Conservation (phyloP, 1,140 invertebrate species). For the Hyposmocoma kahamanoa region DNA sequence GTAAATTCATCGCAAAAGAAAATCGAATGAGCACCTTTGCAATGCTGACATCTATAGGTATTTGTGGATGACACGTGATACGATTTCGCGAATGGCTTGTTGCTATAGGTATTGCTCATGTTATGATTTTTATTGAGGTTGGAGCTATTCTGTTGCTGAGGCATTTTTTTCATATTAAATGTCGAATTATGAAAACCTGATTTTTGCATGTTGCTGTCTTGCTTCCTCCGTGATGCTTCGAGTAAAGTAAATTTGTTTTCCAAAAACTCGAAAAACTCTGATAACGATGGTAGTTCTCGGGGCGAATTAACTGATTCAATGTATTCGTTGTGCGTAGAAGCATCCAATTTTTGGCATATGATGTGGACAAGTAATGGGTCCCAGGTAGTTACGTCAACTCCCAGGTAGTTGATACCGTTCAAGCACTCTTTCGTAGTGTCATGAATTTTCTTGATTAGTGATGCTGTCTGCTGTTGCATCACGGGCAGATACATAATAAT, state of each 20-base stretch:
- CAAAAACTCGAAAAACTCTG: constrained; percentile 17
- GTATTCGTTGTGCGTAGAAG: constrained; percentile 11
- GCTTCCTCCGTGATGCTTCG: constrained; percentile 5
- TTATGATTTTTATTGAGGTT: neutral
- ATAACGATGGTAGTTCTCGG: constrained; percentile 15
- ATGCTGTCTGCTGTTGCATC: constrained; percentile 14
- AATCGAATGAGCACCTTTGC: neutral
- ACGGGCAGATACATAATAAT: constrained; percentile 10
- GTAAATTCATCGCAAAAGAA: neutral
- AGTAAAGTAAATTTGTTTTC: constrained; percentile 17
- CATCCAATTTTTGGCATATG: constrained; percentile 20
- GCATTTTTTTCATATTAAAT: neutral
- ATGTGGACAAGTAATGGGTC: constrained; percentile 17
- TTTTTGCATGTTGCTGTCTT: neutral
- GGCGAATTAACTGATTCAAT: constrained; percentile 12
- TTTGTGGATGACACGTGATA: neutral
- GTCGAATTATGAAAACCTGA: neutral
- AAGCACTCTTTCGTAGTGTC: constrained; percentile 18
- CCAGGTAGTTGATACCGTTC: constrained; percentile 19
- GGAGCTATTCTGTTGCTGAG: neutral
- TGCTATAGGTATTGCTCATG: neutral
- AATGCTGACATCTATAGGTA: neutral
- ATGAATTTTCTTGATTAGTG: constrained; percentile 13
- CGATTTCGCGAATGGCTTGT: neutral
- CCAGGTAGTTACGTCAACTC: constrained; percentile 15